Percentiles rank a stretch among this genome's conserved stretches.
phyloP scores from a whole-genome alignment of 2,113 vertebrate species.

The Craseonycteris thonglongyai region DNA sequence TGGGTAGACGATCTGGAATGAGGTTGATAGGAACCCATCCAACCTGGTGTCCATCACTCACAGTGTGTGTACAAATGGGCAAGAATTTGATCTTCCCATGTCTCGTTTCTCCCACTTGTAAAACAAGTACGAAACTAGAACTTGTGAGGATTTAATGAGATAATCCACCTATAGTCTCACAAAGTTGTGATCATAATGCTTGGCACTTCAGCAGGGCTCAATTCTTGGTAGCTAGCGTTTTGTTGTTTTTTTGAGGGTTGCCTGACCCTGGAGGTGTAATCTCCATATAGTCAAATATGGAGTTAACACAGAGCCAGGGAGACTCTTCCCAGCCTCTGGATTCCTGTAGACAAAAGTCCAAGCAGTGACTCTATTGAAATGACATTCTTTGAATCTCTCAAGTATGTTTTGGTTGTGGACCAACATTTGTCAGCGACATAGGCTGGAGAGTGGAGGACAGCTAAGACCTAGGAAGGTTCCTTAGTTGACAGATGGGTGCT shows the following conservation, averaged over 20 bases:
- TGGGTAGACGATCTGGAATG: neutral
- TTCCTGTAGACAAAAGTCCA: neutral
- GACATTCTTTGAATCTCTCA: neutral
- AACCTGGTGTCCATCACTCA: neutral
- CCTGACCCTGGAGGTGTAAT: neutral
- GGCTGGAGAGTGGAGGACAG: conserved; percentile 37
- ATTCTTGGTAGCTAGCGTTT: neutral
- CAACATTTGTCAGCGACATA: conserved; percentile 2
- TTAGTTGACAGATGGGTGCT: conserved; percentile 24
- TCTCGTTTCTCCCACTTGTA: neutral
- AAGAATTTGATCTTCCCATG: neutral
- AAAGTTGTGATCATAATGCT: neutral
- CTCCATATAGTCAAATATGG: neutral
- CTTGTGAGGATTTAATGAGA: neutral
- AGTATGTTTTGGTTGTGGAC: neutral
- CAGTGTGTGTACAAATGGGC: neutral
- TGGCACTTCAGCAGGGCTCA: neutral
- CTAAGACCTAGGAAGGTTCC: conserved; percentile 40
- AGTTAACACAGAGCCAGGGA: neutral
- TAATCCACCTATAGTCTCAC: rapidly evolving
- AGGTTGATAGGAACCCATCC: neutral
- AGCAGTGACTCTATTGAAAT: neutral
- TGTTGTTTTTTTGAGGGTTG: neutral
- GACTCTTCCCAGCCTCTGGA: neutral
- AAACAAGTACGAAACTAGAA: neutral